Percentiles rank a stretch among this genome's conserved stretches.
phyloP scores from a whole-genome alignment of 2,113 vertebrate genomes.

The Tachycineta bicolor region DNA sequence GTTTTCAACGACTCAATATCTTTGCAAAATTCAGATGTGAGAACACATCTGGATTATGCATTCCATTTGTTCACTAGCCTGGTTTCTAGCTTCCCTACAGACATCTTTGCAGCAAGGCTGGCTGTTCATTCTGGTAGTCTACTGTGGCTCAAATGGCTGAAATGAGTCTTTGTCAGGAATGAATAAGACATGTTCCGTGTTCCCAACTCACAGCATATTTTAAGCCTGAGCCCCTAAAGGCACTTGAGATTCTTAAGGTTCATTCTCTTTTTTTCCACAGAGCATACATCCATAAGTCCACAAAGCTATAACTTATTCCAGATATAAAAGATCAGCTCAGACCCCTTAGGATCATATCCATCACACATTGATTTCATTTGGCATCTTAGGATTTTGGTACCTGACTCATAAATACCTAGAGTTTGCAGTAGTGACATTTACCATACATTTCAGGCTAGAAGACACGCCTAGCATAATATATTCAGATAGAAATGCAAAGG shows the following conservation, averaged over 20 bases:
- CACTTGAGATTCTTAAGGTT: neutral
- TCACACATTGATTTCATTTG: neutral
- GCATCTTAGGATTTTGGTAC: neutral
- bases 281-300: neutral
- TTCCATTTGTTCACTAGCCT: neutral
- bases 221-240: neutral
- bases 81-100: neutral
- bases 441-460: neutral
- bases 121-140: neutral
- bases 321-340: neutral
- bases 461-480: neutral
- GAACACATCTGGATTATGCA: neutral
- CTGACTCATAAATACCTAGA: neutral
- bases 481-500: neutral
- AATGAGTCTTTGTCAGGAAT: neutral
- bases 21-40: neutral
- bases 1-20: neutral
- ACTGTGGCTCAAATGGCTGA: neutral
- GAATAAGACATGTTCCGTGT: neutral
- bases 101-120: neutral
- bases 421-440: neutral
- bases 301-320: neutral
- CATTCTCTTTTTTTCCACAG: neutral
- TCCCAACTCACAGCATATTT: neutral
- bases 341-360: neutral